Evolutionary conservation across 2,113 vertebrate genomes (phyloP), one percentile per base, ranked within the genome.

Genomic region (Campylomormyrus tamandua): DNA sequence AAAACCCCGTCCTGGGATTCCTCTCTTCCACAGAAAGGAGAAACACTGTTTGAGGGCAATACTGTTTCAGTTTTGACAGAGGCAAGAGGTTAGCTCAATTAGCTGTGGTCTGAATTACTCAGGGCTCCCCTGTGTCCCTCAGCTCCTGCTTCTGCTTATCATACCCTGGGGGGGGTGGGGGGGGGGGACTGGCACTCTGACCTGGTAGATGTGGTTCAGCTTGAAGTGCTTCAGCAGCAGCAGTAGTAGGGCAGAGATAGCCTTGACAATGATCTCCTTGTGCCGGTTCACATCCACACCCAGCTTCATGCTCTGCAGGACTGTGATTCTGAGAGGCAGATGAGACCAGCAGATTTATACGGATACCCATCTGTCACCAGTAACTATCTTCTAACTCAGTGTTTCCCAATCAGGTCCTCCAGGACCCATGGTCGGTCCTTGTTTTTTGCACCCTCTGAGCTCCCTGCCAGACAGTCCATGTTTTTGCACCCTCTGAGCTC

Each of bases 301-400:
- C 92, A 99, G 93, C 80, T 98, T 99, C 98, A 99, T 99, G 95
- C 98, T 99, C 95, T 99, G 98, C 2, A 99, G 96, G 62, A 99
- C 98, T 0, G 98, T 99, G 95, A 98, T 95, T 15, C 98, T 99
- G 94, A 27, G 27, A 15, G 27, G 3, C 49, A 53, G 35, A 35
- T n/a, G 86, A 17, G 1, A 77, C 13, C 31, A 19, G 15, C 31
- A 77, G 35, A 42, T 17, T 39, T 19, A 42, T 42, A 42, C 74
- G 2, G 3, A 19, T 3, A 15, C 74, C 35, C 74, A 77, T 35
- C 3, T 70, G 62, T 70, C 62, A 70, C 62, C n/a, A 4, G 62
- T 11, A 31, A 70, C n/a, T n/a, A n/a, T n/a, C 62, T 70, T 27
- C 62, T 70, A 11, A 31, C n/a, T 31, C 8, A n/a, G 8, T 10